Percentiles rank a stretch among this genome's conserved stretches.
Conservation (phyloP, 2,113 vertebrate genomes). For the Saguinus imperator region DNA sequence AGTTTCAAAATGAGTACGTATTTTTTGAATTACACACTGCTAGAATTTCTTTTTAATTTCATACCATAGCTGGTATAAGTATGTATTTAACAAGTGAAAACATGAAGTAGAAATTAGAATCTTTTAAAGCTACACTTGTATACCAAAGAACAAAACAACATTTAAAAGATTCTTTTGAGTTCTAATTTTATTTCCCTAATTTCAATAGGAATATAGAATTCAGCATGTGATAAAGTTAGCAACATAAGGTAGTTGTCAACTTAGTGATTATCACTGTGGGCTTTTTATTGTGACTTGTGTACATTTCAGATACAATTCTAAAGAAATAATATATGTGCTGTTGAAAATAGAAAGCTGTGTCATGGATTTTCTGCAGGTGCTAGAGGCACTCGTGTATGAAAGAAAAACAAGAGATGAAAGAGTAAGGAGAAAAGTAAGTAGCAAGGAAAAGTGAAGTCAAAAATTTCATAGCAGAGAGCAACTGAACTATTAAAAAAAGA, state of each 20-base stretch:
- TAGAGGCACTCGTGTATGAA: background rate
- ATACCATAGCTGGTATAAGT: background rate
- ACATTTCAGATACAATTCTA: conserved; percentile 27
- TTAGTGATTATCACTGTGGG: background rate
- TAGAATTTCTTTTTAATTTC: background rate
- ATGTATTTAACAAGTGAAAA: background rate
- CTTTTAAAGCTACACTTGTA: background rate
- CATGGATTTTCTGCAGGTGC: background rate
- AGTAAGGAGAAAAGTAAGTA: background rate
- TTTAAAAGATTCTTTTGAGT: background rate
- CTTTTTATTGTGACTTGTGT: background rate
- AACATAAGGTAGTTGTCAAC: conserved; percentile 29
- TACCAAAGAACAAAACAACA: background rate
- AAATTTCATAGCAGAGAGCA: background rate
- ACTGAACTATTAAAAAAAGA: background rate
- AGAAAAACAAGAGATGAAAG: background rate
- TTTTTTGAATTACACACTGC: background rate
- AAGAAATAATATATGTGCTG: background rate
- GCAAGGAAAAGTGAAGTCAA: background rate
- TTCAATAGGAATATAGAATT: background rate
- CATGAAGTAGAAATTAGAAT: background rate
- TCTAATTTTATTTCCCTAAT: background rate
- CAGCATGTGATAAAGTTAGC: background rate
- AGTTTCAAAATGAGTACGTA: background rate
- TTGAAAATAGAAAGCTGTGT: conserved; percentile 43